Base-by-base conservation (phyloP, 2,888 invertebrate genomes). In the Pandemis heparana region DNA sequence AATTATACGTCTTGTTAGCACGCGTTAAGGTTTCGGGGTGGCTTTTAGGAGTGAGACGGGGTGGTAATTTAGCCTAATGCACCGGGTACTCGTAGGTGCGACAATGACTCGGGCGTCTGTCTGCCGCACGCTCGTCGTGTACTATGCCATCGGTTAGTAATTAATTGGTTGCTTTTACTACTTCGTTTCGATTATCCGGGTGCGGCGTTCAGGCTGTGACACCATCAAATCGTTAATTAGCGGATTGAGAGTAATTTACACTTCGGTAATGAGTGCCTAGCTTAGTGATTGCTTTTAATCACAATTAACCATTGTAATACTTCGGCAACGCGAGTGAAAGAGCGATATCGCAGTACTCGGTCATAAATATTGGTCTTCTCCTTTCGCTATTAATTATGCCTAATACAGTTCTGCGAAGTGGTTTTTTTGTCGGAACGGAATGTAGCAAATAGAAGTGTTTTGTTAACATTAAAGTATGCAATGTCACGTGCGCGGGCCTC, bases 111-210 rank as follows among this genome's bases (percentile, higher is more conserved):
- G 18, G 23, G 12, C 2, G 23, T 32, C 23, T 48, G 16, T 5
- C 48, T 5, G 48, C 1, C 12, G 56, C 9, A 12, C 23, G 12
- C 12, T 10, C 12, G 10, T 23, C 18, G 18, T 18, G 12, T 6
- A 10, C 12, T 23, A 12, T 3, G 8, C 23, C 18, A 53, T 53
- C 53, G 12, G 56, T 56, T 23, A 56, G 56, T 56, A 56, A 56
- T 56, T 56, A 56, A 56, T 56, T 56, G 56, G 56, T 23, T 5
- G 56, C 12, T 56, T 56, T 56, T 23, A 56, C 23, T 56, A 56
- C 56, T 18, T 18, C 56, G 56, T 23, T 23, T 12, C 18, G 5
- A 23, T 23, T 23, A 56, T 56, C 23, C 56, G 56, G 56, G 56
- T 23, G 56, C 56, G 56, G 23, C 56, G 56, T 32, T 10, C 23